These are phyloP conservation scores for Odontesthes bonariensis DNA, from an alignment of 2,113 vertebrate genomes.

Conservation along the genomic window DNA sequence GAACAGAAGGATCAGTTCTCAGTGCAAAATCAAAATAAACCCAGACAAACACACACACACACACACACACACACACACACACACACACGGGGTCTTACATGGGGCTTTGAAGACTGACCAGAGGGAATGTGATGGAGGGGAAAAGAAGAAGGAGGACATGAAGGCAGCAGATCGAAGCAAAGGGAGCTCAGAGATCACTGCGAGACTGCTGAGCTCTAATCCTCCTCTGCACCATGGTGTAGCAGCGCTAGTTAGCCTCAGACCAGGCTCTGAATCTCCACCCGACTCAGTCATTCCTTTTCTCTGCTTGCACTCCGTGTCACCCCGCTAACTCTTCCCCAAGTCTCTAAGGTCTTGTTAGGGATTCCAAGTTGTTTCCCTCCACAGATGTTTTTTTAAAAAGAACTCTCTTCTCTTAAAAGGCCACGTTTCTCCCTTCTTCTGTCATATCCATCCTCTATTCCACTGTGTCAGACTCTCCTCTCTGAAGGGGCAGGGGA, in stretches of 20 bases:
- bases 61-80: constrained; percentile 4
- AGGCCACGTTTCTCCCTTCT: constrained; percentile 7
- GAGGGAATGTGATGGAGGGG: constrained; percentile 12
- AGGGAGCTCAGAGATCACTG: constrained; percentile 41
- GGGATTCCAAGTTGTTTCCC: constrained; percentile 47
- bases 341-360: constrained; percentile 78
- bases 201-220: constrained; percentile 50
- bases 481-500: neutral
- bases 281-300: neutral
- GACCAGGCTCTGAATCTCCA: constrained; percentile 1
- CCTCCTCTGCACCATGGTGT: constrained; percentile 32
- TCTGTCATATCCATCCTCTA: neutral
- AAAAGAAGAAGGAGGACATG: neutral
- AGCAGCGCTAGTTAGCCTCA: constrained; percentile 29
- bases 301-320: constrained; percentile 8
- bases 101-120: constrained; percentile 28
- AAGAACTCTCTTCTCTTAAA: constrained; percentile 17
- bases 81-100: neutral
- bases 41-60: neutral
- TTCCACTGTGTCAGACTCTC: neutral
- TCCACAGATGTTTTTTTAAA: constrained; percentile 10
- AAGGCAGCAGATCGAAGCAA: constrained; percentile 10
- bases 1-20: constrained; percentile 22
- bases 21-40: constrained; percentile 1
- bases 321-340: constrained; percentile 14